Evolutionary conservation across 2,113 vertebrate genomes (phyloP).

Genomic region (Strix uralensis): DNA sequence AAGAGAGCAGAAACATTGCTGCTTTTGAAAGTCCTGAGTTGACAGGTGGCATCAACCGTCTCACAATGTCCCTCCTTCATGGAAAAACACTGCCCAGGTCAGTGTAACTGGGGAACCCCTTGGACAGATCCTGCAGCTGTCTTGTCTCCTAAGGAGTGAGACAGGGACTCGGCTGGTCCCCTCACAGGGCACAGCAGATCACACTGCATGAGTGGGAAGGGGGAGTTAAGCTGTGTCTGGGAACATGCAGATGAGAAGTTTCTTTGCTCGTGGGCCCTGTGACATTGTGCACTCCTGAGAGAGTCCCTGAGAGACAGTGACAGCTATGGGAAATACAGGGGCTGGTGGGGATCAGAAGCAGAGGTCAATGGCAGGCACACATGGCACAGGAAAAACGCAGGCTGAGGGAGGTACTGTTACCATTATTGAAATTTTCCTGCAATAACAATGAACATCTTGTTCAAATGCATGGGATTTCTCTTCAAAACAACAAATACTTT

Average conservation of each 20-base stretch:
- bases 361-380: neutral
- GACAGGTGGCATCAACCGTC: accelerated
- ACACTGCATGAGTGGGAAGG: accelerated
- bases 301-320: neutral
- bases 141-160: neutral
- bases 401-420: neutral
- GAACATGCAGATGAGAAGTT: neutral
- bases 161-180: neutral
- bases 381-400: neutral
- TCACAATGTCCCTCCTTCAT: neutral
- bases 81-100: neutral
- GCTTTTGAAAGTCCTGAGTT: neutral
- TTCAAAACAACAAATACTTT: neutral
- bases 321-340: neutral
- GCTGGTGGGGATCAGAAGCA: neutral
- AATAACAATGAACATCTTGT: neutral
- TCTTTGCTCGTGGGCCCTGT: accelerated
- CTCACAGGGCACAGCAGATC: neutral
- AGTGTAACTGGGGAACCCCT: neutral
- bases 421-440: neutral
- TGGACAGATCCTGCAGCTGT: neutral
- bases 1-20: neutral
- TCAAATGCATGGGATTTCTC: neutral
- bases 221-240: neutral
- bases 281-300: neutral